Conservation (phyloP, 2,113 vertebrate genomes). For the Lampris megalopsis region DNA sequence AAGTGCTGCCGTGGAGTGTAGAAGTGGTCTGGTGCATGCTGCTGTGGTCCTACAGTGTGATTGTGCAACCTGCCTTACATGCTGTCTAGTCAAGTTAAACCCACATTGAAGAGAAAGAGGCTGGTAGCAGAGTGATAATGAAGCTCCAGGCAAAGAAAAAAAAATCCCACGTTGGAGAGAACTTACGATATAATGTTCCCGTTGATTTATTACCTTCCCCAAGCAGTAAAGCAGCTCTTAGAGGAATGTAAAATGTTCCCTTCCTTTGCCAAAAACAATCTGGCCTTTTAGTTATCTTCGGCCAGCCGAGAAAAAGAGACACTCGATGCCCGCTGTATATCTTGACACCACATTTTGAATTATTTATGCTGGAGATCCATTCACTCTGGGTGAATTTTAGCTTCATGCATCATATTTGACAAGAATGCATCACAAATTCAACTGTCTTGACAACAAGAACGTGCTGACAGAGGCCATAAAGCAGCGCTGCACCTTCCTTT, state of each 20-base stretch:
- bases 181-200: neutral
- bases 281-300: neutral
- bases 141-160: neutral
- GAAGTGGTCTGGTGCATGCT: neutral
- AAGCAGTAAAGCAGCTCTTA: slow-evolving; percentile 1
- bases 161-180: neutral
- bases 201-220: slow-evolving; percentile 39
- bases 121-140: neutral
- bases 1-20: neutral
- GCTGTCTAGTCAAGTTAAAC: neutral
- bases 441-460: neutral
- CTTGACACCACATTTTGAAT: neutral
- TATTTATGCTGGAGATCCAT: slow-evolving; percentile 10
- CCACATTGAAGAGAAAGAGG: neutral
- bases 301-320: slow-evolving; percentile 3
- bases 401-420: neutral
- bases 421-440: slow-evolving; percentile 3
- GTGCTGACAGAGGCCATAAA: too few species aligned
- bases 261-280: slow-evolving; percentile 10
- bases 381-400: slow-evolving; percentile 7
- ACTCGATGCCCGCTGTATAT: neutral
- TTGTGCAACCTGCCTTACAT: neutral
- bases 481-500: too few species aligned
- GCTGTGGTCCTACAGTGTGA: neutral
- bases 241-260: slow-evolving; percentile 6